A percentile compares a stretch with the other conserved stretches of the same genome.
These are phyloP conservation scores for Amphipyra berbera DNA, from an alignment of 2,888 invertebrate species.

Conservation along the genomic window DNA sequence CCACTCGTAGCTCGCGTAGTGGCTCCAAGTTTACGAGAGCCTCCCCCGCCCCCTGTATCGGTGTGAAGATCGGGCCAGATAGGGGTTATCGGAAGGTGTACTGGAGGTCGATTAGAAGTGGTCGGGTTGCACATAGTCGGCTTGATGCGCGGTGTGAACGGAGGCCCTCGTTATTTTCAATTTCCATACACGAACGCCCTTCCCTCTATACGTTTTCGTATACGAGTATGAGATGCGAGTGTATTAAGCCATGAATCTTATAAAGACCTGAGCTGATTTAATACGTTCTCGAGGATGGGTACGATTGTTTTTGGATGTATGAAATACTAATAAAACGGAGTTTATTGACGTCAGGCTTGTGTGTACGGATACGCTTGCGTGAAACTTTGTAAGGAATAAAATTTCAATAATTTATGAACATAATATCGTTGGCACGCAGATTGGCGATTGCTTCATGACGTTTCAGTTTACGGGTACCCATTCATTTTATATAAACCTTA, in stretches of 20 bases:
- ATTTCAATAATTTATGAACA: conserved; percentile 53
- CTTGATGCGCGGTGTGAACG: conserved; percentile 86
- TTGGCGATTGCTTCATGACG: conserved; percentile 39
- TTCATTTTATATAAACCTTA: conserved; percentile 34
- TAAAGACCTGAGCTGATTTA: conserved; percentile 84
- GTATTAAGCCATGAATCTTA: conserved; percentile 88
- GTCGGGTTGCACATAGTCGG: conserved; percentile 79
- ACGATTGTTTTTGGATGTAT: conserved; percentile 68
- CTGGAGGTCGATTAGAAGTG: conserved; percentile 78
- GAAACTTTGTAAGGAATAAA: conserved; percentile 49
- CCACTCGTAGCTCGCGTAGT: conserved; percentile 80
- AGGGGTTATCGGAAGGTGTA: conserved; percentile 76
- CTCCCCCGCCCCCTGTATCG: conserved; percentile 72
- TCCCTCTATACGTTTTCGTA: conserved; percentile 81
- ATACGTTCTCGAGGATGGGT: conserved; percentile 65
- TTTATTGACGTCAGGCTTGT: conserved; percentile 59
- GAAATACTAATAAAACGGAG: conserved; percentile 60
- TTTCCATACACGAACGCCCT: conserved; percentile 88
- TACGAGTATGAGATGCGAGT: conserved; percentile 81
- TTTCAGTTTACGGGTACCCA: conserved; percentile 28
- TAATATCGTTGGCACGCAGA: conserved; percentile 46
- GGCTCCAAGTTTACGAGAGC: conserved; percentile 80
- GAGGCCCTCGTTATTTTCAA: conserved; percentile 89
- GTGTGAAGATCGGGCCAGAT: conserved; percentile 75
- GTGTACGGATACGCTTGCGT: conserved; percentile 43